Percentiles rank a stretch among this genome's conserved stretches.
Evolutionary conservation across 2,797 vertebrate genomes (phyloP).

Genomic region (Acipenser ruthenus): DNA sequence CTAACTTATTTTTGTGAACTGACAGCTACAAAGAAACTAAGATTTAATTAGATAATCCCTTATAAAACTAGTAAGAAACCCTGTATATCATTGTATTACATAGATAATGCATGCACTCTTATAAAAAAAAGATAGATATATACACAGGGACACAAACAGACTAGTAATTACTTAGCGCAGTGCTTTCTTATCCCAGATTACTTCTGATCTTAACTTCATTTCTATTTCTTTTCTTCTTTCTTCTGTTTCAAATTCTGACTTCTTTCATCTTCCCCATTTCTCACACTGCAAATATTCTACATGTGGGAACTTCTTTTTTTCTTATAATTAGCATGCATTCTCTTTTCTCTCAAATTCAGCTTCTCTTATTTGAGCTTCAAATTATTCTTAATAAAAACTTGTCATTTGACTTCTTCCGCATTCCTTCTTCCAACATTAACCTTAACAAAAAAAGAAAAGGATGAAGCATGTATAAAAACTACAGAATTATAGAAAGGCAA

Average conservation of each 20-base stretch:
- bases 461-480: conserved; percentile 94
- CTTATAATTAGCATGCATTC: conserved; percentile 97
- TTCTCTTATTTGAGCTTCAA: conserved; percentile 97
- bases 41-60: conserved; percentile 49
- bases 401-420: conserved; percentile 95
- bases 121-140: conserved; percentile 81
- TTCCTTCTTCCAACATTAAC: conserved; percentile 98
- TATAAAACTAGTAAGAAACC: conserved; percentile 65
- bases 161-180: conserved; percentile 97
- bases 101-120: conserved; percentile 74
- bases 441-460: conserved; percentile 99
- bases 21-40: not conserved
- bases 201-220: conserved; percentile 98
- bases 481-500: conserved; percentile 64
- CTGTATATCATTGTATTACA: conserved; percentile 69
- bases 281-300: conserved; percentile 78
- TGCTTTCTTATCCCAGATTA: conserved; percentile 96
- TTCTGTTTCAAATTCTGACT: conserved; percentile 94
- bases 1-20: no score
- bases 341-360: conserved; percentile 91
- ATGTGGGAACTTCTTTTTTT: conserved; percentile 72
- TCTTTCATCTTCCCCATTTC: conserved; percentile 82
- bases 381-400: conserved; percentile 93
- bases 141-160: conserved; percentile 78
- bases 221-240: conserved; percentile 96